Evolutionary conservation across 1,140 invertebrate species (phyloP).

Genomic region (Coenobita brevimanus): DNA sequence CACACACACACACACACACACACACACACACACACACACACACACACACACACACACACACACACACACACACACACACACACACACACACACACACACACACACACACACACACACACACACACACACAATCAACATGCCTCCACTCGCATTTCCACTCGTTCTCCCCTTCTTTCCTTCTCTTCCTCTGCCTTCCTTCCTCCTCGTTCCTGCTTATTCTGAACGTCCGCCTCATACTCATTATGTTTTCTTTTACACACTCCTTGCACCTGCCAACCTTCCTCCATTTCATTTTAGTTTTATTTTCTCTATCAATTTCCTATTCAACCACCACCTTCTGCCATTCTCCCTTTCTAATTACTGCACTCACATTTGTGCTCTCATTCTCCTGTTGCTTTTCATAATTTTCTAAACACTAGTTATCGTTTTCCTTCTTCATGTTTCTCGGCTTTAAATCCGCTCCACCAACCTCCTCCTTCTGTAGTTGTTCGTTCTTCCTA

Average conservation of each 20-base stretch:
- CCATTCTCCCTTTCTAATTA: background rate
- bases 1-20: background rate
- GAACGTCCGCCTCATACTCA: background rate
- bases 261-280: background rate
- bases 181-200: background rate
- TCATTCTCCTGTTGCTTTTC: background rate
- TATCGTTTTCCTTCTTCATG: background rate
- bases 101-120: background rate
- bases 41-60: slow-evolving; percentile 13
- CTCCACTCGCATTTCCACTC: background rate
- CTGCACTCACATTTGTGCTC: background rate
- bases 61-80: background rate
- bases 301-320: background rate
- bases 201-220: background rate
- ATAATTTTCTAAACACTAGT: background rate
- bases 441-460: background rate
- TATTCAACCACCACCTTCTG: background rate
- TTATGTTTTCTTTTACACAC: background rate
- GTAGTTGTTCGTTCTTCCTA: background rate
- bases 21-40: background rate
- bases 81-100: background rate
- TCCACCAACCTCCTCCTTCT: background rate
- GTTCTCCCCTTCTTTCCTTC: background rate
- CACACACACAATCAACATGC: background rate
- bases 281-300: background rate